Evolutionary conservation across 1,140 invertebrate genomes (phyloP).

Genomic region (Antheraea mylitta): DNA sequence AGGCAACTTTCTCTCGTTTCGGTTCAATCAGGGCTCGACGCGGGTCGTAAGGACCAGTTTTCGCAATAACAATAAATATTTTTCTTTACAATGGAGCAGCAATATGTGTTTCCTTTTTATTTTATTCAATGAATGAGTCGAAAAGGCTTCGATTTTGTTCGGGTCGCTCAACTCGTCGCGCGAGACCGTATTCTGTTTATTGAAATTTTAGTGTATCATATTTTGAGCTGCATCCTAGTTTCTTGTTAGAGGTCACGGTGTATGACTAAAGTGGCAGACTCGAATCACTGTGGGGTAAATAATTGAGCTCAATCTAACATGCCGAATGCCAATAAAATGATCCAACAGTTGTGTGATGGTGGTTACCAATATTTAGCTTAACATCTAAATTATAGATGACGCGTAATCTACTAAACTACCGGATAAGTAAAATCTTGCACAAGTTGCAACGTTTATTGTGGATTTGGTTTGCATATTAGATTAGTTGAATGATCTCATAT

Average conservation of each 20-base stretch:
- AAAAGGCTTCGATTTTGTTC: constrained; percentile 6
- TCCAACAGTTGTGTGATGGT: no score
- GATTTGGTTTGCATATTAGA: no score
- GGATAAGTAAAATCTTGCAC: no score
- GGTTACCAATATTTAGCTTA: no score
- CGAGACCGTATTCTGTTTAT: constrained; percentile 5
- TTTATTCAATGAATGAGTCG: constrained; percentile 7
- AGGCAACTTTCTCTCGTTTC: not conserved
- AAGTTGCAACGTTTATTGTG: no score
- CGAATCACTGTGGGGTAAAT: no score
- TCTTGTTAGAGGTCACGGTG: not conserved
- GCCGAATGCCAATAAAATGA: no score
- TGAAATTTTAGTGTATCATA: not conserved
- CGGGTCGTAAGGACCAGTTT: constrained; percentile 10
- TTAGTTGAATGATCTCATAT: no score
- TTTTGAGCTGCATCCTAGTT: not conserved
- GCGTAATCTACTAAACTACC: no score
- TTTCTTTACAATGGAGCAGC: constrained; percentile 2
- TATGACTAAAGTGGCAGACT: no score
- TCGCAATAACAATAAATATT: constrained; percentile 1
- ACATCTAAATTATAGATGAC: no score
- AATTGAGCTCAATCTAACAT: no score
- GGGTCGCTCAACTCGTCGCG: constrained; percentile 8
- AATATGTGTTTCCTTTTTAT: constrained; percentile 7
- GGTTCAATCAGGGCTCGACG: not conserved